phyloP scores from a whole-genome alignment of 2,113 vertebrate species.

The Rafetus swinhoei region DNA sequence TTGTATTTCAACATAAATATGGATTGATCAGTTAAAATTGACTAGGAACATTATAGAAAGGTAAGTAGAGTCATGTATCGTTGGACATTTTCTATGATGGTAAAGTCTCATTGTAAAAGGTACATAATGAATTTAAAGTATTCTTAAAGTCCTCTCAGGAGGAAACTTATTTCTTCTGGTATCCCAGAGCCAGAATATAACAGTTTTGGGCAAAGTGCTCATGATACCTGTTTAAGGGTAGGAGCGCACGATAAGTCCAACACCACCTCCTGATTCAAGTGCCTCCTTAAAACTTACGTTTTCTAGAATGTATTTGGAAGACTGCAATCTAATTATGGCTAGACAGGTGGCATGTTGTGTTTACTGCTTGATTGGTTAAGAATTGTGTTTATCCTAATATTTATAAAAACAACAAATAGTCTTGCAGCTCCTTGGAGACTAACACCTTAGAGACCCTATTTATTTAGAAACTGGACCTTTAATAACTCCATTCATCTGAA shows the following conservation, averaged over 20 bases:
- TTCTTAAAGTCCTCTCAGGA: background rate
- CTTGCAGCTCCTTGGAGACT: too few species aligned
- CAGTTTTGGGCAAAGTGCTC: background rate
- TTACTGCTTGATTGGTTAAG: background rate
- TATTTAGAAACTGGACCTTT: too few species aligned
- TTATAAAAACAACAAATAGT: background rate
- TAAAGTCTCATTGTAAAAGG: background rate
- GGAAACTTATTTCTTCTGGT: background rate
- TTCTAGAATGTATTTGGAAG: background rate
- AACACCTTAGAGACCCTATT: too few species aligned
- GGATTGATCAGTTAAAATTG: background rate
- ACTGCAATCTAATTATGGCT: rapidly evolving
- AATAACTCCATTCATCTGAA: too few species aligned
- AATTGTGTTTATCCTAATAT: background rate
- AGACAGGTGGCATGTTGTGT: rapidly evolving
- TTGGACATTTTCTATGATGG: background rate
- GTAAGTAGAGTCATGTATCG: background rate
- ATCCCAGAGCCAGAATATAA: background rate
- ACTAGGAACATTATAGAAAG: background rate
- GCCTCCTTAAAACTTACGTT: too few species aligned
- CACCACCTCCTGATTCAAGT: too few species aligned
- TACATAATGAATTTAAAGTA: background rate
- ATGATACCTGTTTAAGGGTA: background rate
- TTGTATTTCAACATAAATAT: background rate
- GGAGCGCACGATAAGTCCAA: background rate